Conservation (phyloP, 2,888 invertebrate species). For the Panzeria rudis region DNA sequence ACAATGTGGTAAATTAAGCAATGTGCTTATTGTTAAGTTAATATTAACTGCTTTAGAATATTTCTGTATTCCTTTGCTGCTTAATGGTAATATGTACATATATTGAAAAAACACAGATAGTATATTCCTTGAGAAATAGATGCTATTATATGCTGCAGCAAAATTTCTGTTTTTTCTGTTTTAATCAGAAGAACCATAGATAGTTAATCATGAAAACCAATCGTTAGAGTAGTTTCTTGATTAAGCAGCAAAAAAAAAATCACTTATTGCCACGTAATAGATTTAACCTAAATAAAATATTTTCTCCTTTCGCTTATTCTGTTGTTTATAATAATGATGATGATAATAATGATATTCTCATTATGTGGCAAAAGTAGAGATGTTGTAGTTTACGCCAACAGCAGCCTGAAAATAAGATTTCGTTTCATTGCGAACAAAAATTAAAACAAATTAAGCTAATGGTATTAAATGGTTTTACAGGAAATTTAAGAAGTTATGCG, state of each 20-base stretch:
- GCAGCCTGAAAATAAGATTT: neutral
- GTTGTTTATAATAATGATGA: constrained; percentile 4
- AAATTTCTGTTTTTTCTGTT: too few relatives aligned
- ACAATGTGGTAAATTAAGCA: neutral
- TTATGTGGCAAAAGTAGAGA: neutral
- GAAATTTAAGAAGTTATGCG: constrained; percentile 13
- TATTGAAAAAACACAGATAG: too few relatives aligned
- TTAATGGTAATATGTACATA: too few relatives aligned
- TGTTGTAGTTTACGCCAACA: constrained; percentile 12
- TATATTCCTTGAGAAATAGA: too few relatives aligned
- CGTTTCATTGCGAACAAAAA: constrained; percentile 11
- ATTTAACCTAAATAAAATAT: constrained; percentile 39
- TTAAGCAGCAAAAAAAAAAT: constrained; percentile 56
- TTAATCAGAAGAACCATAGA: neutral
- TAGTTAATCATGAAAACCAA: neutral
- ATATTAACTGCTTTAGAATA: too few relatives aligned
- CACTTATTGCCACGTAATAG: too few relatives aligned
- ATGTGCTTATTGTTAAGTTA: neutral
- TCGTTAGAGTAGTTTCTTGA: constrained; percentile 61
- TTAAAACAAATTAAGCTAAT: constrained; percentile 68
- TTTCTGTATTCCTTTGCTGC: too few relatives aligned
- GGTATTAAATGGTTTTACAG: constrained; percentile 64
- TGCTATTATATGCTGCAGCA: too few relatives aligned
- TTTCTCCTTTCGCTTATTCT: neutral
- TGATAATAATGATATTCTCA: constrained; percentile 26